Percentiles rank a stretch among this genome's conserved stretches.
Conservation (phyloP, 2,113 vertebrate species). For the Misgurnus mizolepis region DNA sequence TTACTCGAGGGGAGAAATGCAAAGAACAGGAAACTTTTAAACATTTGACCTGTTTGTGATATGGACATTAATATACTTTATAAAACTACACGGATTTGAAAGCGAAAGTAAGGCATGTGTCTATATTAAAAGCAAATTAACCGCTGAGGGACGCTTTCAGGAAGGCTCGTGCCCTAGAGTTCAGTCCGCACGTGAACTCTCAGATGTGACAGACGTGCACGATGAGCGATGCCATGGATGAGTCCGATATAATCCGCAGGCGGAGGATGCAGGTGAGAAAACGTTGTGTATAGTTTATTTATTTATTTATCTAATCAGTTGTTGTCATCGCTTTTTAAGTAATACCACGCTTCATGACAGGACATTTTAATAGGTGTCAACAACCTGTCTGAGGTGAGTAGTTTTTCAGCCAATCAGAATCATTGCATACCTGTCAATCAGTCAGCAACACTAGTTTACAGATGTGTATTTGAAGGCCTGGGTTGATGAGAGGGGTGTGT, state of each 20-base stretch:
- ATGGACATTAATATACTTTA: background rate
- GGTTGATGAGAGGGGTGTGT: background rate
- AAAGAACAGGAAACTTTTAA: conserved; percentile 5
- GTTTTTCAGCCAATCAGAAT: background rate
- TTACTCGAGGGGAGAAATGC: background rate
- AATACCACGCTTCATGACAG: no score
- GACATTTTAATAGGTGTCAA: no score
- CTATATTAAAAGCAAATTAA: background rate
- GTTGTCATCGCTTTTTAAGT: no score
- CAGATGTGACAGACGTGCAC: background rate
- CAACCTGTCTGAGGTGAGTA: no score
- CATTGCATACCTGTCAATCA: background rate
- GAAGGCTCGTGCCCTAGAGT: background rate
- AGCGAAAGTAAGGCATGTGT: background rate
- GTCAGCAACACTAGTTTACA: background rate
- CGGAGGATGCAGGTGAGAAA: conserved; percentile 75
- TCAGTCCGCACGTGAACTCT: conserved; percentile 4
- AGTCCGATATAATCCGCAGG: conserved; percentile 77
- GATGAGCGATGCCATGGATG: conserved; percentile 68
- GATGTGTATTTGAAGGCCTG: background rate
- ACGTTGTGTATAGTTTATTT: background rate
- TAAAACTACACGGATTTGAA: background rate
- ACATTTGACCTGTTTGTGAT: background rate
- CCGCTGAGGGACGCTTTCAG: background rate
- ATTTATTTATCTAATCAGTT: no score